phyloP scores from a whole-genome alignment of 2,113 vertebrate genomes.

The Melanostigma gelatinosum region DNA sequence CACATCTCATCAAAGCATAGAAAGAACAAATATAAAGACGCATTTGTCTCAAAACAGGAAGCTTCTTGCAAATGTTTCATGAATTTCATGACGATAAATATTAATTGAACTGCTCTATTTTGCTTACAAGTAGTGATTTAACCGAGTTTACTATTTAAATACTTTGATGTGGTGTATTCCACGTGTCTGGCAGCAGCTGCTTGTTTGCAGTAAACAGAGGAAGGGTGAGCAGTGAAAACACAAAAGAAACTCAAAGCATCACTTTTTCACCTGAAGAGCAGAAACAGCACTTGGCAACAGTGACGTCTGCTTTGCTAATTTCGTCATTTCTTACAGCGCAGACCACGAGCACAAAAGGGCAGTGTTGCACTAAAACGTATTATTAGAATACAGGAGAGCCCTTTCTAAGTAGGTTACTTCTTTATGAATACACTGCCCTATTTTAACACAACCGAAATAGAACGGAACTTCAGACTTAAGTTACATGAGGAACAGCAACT shows the following conservation, averaged over 20 bases:
- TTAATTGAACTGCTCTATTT: background rate
- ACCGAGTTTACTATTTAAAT: too few relatives aligned
- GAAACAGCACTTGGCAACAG: conserved; percentile 50
- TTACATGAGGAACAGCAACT: background rate
- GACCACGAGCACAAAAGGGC: conserved; percentile 49
- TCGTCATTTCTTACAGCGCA: conserved; percentile 33
- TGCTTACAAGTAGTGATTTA: background rate
- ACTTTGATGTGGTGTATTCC: background rate
- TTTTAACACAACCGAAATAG: conserved; percentile 36
- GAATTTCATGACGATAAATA: background rate
- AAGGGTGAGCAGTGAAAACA: background rate
- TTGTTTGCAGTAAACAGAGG: background rate
- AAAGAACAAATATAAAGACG: background rate
- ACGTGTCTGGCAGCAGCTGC: background rate
- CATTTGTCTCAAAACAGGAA: background rate
- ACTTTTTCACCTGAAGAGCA: conserved; percentile 4
- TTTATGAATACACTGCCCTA: conserved; percentile 28
- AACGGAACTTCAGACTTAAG: background rate
- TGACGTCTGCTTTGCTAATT: conserved; percentile 49
- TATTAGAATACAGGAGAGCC: conserved; percentile 58
- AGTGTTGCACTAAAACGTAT: conserved; percentile 54
- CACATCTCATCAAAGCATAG: background rate
- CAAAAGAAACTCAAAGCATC: background rate
- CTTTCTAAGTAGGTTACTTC: conserved; percentile 56
- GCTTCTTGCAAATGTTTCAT: background rate